Evolutionary conservation across 1,140 invertebrate genomes (phyloP).

Genomic region (Heliconius hewitsoni): DNA sequence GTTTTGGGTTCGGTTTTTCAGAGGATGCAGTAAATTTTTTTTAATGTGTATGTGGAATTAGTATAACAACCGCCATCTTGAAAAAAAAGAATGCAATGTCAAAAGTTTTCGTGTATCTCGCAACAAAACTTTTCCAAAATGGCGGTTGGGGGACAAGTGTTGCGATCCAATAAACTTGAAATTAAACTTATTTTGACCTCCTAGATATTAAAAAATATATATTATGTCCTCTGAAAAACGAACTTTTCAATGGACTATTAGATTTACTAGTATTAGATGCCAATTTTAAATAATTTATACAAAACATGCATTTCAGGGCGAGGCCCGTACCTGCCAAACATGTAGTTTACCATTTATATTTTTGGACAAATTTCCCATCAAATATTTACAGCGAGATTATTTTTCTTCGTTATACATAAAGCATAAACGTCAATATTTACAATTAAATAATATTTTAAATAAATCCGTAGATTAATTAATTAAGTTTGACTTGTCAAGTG

Average conservation of each 20-base stretch:
- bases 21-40: no score
- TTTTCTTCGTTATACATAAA: slow-evolving; percentile 6
- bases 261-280: slow-evolving; percentile 6
- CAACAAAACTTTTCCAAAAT: no score
- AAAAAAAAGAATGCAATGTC: no score
- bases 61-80: no score
- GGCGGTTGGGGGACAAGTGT: no score
- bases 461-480: neutral
- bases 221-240: no score
- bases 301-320: neutral
- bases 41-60: no score
- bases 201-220: no score
- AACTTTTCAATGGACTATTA: neutral
- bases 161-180: no score
- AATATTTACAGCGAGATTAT: slow-evolving; percentile 4
- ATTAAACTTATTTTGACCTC: no score
- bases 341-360: slow-evolving; percentile 9
- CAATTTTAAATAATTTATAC: slow-evolving; percentile 16
- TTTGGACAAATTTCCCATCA: slow-evolving; percentile 8
- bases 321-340: slow-evolving; percentile 7
- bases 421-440: slow-evolving; percentile 9
- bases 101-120: no score
- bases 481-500: neutral
- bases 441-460: neutral
- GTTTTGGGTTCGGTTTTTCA: no score